Percentiles rank a stretch among this genome's conserved stretches.
Evolutionary conservation across 2,113 vertebrate species (phyloP).

Genomic region (Vulpes ferrilata): DNA sequence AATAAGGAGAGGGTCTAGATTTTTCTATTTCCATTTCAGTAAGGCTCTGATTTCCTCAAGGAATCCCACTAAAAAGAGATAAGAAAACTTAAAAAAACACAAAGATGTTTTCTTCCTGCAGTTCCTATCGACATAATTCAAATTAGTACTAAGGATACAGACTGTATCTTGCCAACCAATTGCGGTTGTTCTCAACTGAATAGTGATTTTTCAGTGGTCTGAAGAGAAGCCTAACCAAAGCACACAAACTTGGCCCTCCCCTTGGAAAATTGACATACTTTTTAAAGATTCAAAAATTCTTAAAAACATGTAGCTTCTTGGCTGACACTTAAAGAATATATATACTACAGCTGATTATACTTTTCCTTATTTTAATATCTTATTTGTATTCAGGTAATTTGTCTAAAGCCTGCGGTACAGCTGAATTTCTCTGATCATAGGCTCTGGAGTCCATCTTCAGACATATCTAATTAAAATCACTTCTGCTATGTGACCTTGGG

Average conservation of each 20-base stretch:
- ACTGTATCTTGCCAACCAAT: not conserved
- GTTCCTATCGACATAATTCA: not conserved
- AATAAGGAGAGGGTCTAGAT: not conserved
- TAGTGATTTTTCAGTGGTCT: not conserved
- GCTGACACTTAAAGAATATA: not conserved
- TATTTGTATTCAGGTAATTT: not conserved
- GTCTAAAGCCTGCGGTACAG: not conserved
- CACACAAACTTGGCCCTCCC: not conserved
- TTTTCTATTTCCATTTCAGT: constrained; percentile 7
- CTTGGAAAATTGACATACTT: not conserved
- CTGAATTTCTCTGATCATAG: not conserved
- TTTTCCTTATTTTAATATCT: not conserved
- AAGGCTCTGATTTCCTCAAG: not conserved
- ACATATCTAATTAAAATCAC: not conserved
- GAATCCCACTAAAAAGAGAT: not conserved
- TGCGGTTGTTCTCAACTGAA: not conserved
- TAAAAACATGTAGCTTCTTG: not conserved
- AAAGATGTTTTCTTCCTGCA: not conserved
- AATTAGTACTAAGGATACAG: not conserved
- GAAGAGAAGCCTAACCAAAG: not conserved
- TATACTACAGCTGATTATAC: not conserved
- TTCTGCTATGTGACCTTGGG: not conserved
- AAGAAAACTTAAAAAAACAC: constrained; percentile 33
- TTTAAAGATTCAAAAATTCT: not conserved
- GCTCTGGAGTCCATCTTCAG: not conserved